Evolutionary conservation across 2,888 invertebrate species (phyloP), one percentile per base, ranked within the genome.

Genomic region (Argyresthia albistria): DNA sequence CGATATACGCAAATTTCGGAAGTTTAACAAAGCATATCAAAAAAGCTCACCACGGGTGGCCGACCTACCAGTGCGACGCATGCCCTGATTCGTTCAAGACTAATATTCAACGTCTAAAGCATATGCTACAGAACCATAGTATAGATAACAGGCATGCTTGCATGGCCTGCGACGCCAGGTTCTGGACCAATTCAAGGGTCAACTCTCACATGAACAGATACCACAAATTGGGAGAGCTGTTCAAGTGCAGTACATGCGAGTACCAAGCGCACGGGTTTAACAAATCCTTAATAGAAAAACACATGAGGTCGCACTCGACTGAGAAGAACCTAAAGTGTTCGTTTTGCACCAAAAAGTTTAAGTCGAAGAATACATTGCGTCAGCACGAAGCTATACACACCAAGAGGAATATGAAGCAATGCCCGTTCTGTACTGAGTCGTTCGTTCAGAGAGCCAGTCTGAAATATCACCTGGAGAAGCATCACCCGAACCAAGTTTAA

Each of bases 71-170:
- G 6, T 25, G 25, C 6, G 25, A 25, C 3, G 25, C 2, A 25
- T 25, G 25, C 25, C 6, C 25, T 6, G 25, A 25, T 6, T 25
- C 6, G 25, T 25, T 25, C 25, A 2, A 25, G 25, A 25, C 3
- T 25, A 25, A 25, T 2, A 25, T 2, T 4, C 3, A 25, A 25
- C 25, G 25, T 25, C 6, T 6, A 25, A 6, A 25, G 2, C 83
- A 84, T 59, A 82, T 82, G 43, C 56, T 79, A 0, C 63, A 76
- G 37, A 68, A 57, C 0, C 84, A 84, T 43, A 61, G 70, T 2
- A 59, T 83, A 0, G 84, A 84, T 43, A 78, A 81, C 0, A 61
- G 83, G 4, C 66, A 70, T 54, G 69, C 75, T 4, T 84, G 84
- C 48, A 74, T 76, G 53, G 86, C 84, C 0, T 84, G 84, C 59